Conservation (phyloP, 2,797 vertebrate genomes). For the Anomalospiza imberbis region DNA sequence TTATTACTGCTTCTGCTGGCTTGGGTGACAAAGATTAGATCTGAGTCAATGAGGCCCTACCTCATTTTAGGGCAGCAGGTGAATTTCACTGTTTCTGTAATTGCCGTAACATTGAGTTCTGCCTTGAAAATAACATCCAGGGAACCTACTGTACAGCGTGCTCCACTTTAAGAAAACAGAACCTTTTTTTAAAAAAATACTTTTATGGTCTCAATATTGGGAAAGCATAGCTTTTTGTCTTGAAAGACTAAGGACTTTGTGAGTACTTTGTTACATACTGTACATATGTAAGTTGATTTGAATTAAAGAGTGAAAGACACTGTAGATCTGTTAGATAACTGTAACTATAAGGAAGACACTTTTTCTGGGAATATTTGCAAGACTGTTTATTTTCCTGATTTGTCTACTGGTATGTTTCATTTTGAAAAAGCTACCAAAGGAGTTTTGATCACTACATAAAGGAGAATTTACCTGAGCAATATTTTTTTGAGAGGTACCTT, state of each 20-base stretch:
- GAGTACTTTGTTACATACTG: conserved; percentile 64
- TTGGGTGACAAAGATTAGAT: conserved; percentile 28
- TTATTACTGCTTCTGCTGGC: conserved; percentile 6
- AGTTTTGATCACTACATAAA: conserved; percentile 62
- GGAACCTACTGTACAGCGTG: conserved; percentile 32
- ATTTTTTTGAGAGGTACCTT: conserved; percentile 64
- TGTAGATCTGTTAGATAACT: conserved; percentile 13
- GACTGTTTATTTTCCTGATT: conserved; percentile 56
- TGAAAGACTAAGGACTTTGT: conserved; percentile 52
- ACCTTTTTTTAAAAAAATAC: neutral
- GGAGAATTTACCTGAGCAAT: conserved; percentile 61
- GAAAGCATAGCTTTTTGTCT: conserved; percentile 57
- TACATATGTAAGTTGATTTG: conserved; percentile 47
- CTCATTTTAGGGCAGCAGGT: conserved; percentile 44
- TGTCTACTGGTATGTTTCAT: conserved; percentile 62
- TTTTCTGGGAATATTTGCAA: conserved; percentile 52
- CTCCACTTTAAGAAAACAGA: neutral
- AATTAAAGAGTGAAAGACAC: conserved; percentile 6
- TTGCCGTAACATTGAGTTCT: conserved; percentile 54
- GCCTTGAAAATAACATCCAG: conserved; percentile 45
- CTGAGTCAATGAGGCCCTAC: conserved; percentile 53
- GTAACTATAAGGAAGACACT: conserved; percentile 31
- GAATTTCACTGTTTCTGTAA: conserved; percentile 44
- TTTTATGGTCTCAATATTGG: conserved; percentile 24
- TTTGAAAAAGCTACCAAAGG: conserved; percentile 73